Evolutionary conservation across 2,113 vertebrate species (phyloP).

Genomic region (Lepidothrix coronata): DNA sequence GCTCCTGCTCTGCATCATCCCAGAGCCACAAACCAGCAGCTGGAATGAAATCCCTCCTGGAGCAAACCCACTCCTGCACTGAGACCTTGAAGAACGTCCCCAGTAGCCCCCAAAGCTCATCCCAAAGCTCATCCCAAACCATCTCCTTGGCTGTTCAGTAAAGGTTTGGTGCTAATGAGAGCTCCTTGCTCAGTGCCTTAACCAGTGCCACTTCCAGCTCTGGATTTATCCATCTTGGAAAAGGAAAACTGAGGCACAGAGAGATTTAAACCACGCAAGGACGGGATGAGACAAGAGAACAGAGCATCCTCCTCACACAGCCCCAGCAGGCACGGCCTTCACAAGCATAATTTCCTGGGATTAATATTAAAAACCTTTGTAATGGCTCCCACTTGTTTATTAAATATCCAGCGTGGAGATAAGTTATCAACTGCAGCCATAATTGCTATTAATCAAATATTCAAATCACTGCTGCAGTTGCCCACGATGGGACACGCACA

Average conservation of each 20-base stretch:
- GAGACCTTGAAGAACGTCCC: rapidly evolving
- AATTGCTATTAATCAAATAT: constrained; percentile 80
- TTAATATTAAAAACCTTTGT: constrained; percentile 45
- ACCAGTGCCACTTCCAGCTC: background rate
- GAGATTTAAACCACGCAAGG: background rate
- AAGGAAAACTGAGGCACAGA: background rate
- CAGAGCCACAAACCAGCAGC: background rate
- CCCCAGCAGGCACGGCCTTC: background rate
- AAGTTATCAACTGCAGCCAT: constrained; percentile 47
- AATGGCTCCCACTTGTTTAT: constrained; percentile 45
- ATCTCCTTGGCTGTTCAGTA: background rate
- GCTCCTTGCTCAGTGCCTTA: rapidly evolving
- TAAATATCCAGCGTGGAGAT: constrained; percentile 32
- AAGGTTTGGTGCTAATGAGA: rapidly evolving
- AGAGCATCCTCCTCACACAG: background rate
- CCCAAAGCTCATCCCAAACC: background rate
- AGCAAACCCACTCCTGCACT: background rate
- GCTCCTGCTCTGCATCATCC: background rate
- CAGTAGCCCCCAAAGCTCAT: background rate
- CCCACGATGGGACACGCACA: constrained; percentile 8
- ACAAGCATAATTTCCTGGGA: constrained; percentile 44
- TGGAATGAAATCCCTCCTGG: background rate
- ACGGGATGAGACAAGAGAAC: rapidly evolving
- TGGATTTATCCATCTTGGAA: background rate
- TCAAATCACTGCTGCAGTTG: constrained; percentile 64